These are phyloP conservation scores for Tinea pellionella DNA, from an alignment of 2,888 invertebrate genomes.

Conservation along the genomic window DNA sequence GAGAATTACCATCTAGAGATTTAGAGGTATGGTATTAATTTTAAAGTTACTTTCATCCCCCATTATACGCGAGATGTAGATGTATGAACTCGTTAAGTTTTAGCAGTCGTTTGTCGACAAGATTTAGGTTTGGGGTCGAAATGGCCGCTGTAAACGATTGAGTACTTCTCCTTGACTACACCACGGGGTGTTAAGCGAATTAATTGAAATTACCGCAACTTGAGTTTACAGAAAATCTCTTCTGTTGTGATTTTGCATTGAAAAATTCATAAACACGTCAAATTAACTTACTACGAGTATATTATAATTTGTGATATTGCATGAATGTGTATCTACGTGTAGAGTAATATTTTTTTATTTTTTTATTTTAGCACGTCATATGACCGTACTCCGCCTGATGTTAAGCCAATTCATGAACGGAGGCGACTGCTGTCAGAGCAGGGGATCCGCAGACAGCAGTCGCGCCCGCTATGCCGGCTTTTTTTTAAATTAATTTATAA, in stretches of 20 bases:
- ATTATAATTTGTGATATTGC: too few relatives aligned
- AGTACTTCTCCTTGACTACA: background rate
- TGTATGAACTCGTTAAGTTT: slow-evolving; percentile 61
- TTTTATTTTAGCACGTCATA: too few relatives aligned
- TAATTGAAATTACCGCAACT: slow-evolving; percentile 54
- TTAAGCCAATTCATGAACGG: too few relatives aligned
- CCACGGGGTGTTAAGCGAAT: slow-evolving; percentile 36
- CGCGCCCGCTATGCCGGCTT: too few relatives aligned
- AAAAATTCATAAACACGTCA: background rate
- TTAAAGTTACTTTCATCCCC: slow-evolving; percentile 37
- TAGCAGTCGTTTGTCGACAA: slow-evolving; percentile 48
- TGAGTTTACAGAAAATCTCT: slow-evolving; percentile 21
- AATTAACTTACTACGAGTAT: too few relatives aligned
- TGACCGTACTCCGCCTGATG: too few relatives aligned
- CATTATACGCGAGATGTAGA: slow-evolving; percentile 48
- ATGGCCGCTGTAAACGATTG: slow-evolving; percentile 12
- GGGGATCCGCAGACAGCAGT: too few relatives aligned
- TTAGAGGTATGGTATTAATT: slow-evolving; percentile 64
- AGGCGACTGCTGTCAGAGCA: too few relatives aligned
- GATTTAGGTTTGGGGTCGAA: slow-evolving; percentile 26
- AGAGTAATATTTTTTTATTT: too few relatives aligned
- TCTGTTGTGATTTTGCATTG: background rate
- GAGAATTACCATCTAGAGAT: slow-evolving; percentile 56
- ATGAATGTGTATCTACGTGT: too few relatives aligned
- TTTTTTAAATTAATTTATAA: too few relatives aligned